phyloP scores from a whole-genome alignment of 2,888 invertebrate species.

The Eremobia ochroleuca region DNA sequence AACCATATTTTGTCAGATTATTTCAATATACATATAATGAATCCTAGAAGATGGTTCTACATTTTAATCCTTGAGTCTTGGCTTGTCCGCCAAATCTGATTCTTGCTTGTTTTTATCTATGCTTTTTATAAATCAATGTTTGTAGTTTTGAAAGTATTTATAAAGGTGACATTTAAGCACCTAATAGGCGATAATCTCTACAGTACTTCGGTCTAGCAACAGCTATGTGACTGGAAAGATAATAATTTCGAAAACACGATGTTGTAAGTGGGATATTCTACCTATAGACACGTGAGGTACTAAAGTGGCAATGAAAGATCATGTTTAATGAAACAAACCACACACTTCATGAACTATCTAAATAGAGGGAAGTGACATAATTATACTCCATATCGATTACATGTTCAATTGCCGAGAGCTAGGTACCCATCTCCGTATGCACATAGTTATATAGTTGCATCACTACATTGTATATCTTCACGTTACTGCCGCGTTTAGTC shows the following conservation, averaged over 20 bases:
- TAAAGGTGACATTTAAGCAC: neutral
- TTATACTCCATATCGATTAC: conserved; percentile 44
- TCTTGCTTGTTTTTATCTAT: neutral
- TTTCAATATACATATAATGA: too few relatives aligned
- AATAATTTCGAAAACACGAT: neutral
- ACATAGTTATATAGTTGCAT: conserved; percentile 31
- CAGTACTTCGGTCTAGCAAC: neutral
- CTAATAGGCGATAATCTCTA: neutral
- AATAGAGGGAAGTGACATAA: conserved; percentile 36
- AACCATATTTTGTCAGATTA: neutral
- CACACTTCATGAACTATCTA: neutral
- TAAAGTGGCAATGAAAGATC: neutral
- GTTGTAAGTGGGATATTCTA: neutral
- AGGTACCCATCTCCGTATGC: conserved; percentile 28
- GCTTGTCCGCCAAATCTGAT: neutral
- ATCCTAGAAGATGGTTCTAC: neutral
- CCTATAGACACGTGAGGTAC: neutral
- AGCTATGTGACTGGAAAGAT: neutral
- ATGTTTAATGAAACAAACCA: conserved; percentile 3
- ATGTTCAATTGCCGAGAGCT: conserved; percentile 24
- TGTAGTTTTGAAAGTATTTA: neutral
- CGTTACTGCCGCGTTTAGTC: conserved; percentile 36
- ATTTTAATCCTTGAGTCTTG: neutral
- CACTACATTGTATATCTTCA: conserved; percentile 22
- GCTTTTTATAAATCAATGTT: neutral